These are phyloP conservation scores for Tetanocera ferruginea DNA, from an alignment of 2,888 invertebrate species.

Conservation along the genomic window DNA sequence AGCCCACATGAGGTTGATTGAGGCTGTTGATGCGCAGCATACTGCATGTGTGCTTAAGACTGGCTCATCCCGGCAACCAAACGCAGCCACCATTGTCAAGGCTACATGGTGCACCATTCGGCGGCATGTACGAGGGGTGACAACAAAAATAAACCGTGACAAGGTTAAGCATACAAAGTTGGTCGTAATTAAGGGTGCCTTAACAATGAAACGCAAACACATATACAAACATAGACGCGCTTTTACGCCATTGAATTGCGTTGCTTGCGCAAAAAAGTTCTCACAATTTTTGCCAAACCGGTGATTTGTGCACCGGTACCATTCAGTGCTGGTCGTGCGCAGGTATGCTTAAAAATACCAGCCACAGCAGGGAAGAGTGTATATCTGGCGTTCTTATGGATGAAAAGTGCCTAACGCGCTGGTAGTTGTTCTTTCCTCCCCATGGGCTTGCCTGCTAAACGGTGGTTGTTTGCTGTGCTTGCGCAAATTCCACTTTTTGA, in stretches of 20 bases:
- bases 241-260: background rate
- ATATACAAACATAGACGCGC: background rate
- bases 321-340: conserved; percentile 35
- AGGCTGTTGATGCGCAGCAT: conserved; percentile 31
- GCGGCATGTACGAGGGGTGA: background rate
- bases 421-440: too few species aligned
- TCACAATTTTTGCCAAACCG: conserved; percentile 19
- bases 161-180: conserved; percentile 21
- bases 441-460: background rate
- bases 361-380: conserved; percentile 39
- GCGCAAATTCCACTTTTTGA: background rate
- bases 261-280: conserved; percentile 27
- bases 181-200: conserved; percentile 20
- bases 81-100: background rate
- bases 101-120: background rate
- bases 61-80: background rate
- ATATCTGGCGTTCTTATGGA: too few species aligned
- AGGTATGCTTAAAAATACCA: conserved; percentile 50
- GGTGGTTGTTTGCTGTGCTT: background rate
- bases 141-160: background rate
- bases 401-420: too few species aligned
- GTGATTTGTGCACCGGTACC: background rate
- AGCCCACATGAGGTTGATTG: conserved; percentile 10
- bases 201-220: background rate
- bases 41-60: background rate